Evolutionary conservation across 2,797 vertebrate species (phyloP).

Genomic region (Mus caroli): DNA sequence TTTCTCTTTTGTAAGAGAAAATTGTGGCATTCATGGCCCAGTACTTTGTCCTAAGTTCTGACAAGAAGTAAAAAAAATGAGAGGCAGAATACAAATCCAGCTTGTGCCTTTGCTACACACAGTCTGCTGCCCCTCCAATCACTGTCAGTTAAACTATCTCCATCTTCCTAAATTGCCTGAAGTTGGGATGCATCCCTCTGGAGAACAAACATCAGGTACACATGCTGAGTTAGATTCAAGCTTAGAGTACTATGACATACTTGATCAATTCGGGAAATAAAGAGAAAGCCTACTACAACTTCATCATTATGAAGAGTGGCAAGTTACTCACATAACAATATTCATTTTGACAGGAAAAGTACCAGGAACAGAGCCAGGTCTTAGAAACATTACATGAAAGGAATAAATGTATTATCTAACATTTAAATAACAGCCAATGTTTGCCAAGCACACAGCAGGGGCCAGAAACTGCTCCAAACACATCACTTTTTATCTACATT

Average conservation of each 20-base stretch:
- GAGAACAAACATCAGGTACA: background rate
- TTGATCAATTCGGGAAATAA: background rate
- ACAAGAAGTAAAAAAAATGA: background rate
- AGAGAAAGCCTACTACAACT: background rate
- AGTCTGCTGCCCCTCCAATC: background rate
- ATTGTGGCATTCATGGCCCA: background rate
- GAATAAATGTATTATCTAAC: background rate
- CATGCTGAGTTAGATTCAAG: background rate
- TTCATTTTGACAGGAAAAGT: background rate
- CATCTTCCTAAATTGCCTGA: background rate
- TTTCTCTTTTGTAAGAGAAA: background rate
- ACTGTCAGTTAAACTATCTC: background rate
- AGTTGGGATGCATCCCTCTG: background rate
- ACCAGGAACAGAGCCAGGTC: background rate
- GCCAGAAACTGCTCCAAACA: background rate
- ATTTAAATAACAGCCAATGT: constrained; percentile 14
- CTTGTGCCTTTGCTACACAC: background rate
- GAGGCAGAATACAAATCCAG: background rate
- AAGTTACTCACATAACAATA: background rate
- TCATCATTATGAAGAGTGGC: background rate
- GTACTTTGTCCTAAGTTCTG: background rate
- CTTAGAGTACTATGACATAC: background rate
- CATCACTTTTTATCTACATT: background rate
- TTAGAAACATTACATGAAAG: background rate
- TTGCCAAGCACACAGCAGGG: background rate